Evolutionary conservation across 2,797 vertebrate genomes (phyloP), one percentile per base, ranked within the genome.

Genomic region (Sardinella longiceps): DNA sequence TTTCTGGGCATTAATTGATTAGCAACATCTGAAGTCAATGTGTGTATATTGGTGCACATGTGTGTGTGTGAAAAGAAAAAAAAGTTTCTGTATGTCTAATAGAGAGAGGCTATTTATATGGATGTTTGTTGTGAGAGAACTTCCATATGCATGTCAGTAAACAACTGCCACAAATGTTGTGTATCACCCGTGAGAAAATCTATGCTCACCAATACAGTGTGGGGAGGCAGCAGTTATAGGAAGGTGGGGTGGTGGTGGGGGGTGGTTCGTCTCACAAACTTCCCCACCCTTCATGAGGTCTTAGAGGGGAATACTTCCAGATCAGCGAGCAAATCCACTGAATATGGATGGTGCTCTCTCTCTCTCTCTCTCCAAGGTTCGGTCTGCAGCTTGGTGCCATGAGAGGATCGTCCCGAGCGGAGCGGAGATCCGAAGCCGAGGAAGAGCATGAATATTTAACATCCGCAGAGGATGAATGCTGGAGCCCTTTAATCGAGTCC

Each of bases 361-460:
- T 23, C 33, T 18, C n/a, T n/a, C n/a, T n/a, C 28, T 77, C 70
- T 23, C 33, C 33, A 39, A 43, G 37, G 33, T 6, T 74, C 15
- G 66, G 33, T 77, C 33, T 39, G 70, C 15, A 43, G 70, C 70
- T 43, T 1, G 37, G 70, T 20, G 70, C 33, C 15, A 33, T 18
- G 66, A 77, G 70, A 23, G 70, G 70, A 74, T 33, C 60, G 60
- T 66, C 60, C 25, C 25, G 30, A 74, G 66, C 5, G 5, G 33
- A 74, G 66, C 11, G 18, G 70, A 77, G 70, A 77, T 6, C 15
- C 15, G 18, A 43, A 39, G 70, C 37, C 37, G 37, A 77, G 70
- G 70, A 43, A 5, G 18, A 20, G 18, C 70, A 77, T 77, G 70
- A 77, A 77, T 77, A 77, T 77, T 77, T 77, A 77, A 77, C 15